Base-by-base conservation (phyloP, 1,140 invertebrate genomes). In the Ladona fulva region DNA sequence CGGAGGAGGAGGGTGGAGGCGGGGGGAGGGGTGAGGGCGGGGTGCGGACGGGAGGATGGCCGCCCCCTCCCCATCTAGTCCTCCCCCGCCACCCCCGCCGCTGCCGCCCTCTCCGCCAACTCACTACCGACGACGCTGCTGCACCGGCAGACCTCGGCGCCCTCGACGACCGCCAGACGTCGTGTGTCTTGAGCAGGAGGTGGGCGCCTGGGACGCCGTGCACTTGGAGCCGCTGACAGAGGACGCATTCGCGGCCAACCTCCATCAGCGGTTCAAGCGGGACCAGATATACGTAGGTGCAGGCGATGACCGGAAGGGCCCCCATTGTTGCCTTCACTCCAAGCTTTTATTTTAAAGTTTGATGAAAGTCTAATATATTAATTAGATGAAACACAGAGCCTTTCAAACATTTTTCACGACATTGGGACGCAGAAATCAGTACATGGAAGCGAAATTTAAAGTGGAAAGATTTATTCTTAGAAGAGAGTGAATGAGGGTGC, bases 271-370 rank as follows among this genome's bases (percentile, higher is more conserved):
- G 79, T 94, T 92, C 84, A 92, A 92, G 85, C 86, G 91, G 79
- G 92, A 94, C 85, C 89, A 92, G 81, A 94, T 94, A 81, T 94
- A 94, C 85, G 91, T 92, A 83, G 89, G 90, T 87, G 42, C 22
- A 24, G 19, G 19, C 75, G 25, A 22, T 24, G 19, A 24, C 24
- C 66, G 8, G 29, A 16, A 22, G 14, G 52, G 52, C 12, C 5
- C 52, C 10, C 44, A 52, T 19, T 66, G 52, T 12, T 12, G 5
- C 52, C 52, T 66, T 66, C 52, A 16, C n/a, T n/a, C n/a, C n/a
- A n/a, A n/a, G n/a, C n/a, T n/a, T n/a, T n/a, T n/a, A n/a, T n/a
- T n/a, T n/a, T n/a, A n/a, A n/a, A n/a, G n/a, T n/a, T n/a, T n/a
- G n/a, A n/a, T n/a, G n/a, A n/a, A n/a, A n/a, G n/a, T n/a, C n/a